Conservation (phyloP, 35 echinoderm and acorn worm genomes). For the Ophiothrix spiculata region DNA sequence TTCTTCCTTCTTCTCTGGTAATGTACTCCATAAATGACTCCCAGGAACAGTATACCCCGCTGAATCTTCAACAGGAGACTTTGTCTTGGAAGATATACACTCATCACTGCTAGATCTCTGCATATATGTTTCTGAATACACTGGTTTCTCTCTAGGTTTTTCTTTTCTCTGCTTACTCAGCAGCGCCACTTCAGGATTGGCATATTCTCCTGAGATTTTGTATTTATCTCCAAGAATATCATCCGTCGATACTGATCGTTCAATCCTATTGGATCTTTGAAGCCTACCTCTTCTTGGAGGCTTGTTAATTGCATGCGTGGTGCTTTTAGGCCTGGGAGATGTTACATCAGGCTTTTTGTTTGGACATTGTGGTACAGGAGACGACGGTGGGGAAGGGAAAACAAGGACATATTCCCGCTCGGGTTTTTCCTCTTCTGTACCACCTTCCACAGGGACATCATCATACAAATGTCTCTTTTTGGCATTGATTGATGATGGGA, state of each 20-base stretch:
- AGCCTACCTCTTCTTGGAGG: background rate
- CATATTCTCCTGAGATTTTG: background rate
- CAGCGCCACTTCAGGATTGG: background rate
- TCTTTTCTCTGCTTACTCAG: background rate
- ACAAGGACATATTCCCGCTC: background rate
- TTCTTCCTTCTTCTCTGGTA: background rate
- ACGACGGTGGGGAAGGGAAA: background rate
- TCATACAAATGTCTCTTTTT: background rate
- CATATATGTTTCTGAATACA: background rate
- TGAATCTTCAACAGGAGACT: background rate
- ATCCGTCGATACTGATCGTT: background rate
- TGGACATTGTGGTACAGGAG: background rate
- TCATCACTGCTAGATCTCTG: background rate
- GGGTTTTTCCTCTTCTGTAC: background rate
- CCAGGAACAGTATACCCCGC: constrained; percentile 16
- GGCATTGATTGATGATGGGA: background rate
- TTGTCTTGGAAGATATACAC: background rate
- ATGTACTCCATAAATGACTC: constrained; percentile 18
- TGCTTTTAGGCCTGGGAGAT: background rate
- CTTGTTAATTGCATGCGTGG: background rate
- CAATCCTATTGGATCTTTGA: background rate
- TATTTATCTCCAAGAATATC: background rate
- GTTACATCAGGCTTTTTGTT: background rate
- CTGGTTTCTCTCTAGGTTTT: background rate
- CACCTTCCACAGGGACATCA: background rate